Evolutionary conservation across 2,797 vertebrate genomes (phyloP), one percentile per base, ranked within the genome.

Genomic region (Aeoliscus strigatus): DNA sequence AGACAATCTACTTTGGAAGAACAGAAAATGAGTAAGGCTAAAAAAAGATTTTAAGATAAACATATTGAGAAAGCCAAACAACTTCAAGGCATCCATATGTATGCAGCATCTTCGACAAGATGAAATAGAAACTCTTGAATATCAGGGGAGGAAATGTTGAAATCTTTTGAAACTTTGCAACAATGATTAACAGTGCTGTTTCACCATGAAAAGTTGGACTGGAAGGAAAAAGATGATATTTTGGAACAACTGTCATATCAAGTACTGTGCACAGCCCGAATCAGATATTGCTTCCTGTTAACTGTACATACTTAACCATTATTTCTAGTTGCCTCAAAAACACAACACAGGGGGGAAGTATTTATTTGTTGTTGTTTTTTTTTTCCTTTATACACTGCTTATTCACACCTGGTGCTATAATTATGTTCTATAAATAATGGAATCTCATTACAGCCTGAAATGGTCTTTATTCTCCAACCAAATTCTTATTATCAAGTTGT

Each of bases 21-120:
- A 80, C 80, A 85, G 63, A 82, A 86, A 80, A 84, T 71, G 80
- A 86, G 80, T 80, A 79, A 77, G 80, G 64, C 81, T 84, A 71
- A 77, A 86, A 84, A 84, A 81, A 80, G 54, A 83, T 77, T 82
- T 77, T 64, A 81, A 87, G 86, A 88, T 84, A 87, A 89, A 86
- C 80, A 82, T 80, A 85, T 68, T 70, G 70, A 66, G 62, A 81
- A 79, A 83, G 60, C 70, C 78, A 88, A 86, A 87, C 77, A 86
- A 76, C 82, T 79, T 68, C 60, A 59, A 60, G 56, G 51, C 75
- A 87, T 85, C 73, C 79, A 87, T 88, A 87, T 89, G 85, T 82
- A 89, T 87, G 75, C 18, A 23, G 41, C n/a, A 33, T 37, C 45
- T 75, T 75, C 44, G 33, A 60, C 60, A 32, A 66, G 57, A 76